Base-by-base conservation (phyloP, 2,113 vertebrate species). In the Melanerpes formicivorus region DNA sequence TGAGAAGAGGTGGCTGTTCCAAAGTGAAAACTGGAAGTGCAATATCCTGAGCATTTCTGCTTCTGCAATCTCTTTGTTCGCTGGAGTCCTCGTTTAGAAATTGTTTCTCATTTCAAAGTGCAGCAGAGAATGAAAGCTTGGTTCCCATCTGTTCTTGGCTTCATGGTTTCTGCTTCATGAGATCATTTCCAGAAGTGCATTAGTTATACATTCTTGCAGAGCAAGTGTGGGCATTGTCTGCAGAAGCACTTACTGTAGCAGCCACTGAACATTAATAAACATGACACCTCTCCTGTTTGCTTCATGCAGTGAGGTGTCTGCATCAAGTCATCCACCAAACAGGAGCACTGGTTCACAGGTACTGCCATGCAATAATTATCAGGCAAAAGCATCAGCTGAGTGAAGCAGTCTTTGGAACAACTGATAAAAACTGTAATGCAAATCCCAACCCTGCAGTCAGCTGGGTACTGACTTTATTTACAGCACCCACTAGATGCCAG, bases 121-220 rank as follows among this genome's bases (percentile, higher is more conserved):
- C 62, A 93, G 25, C 77, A n/a, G 11, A 5, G 16, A 88, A 56
- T 37, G 63, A 63, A 85, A 86, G 37, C 67, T 92, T 65, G 64
- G n/a, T 70, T 88, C 56, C 85, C 93, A 95, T 91, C 95, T 95
- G 92, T 75, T 95, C 72, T 66, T 66, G 70, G 52, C 84, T 88
- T 93, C 78, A 70, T 46, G n/a, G 69, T 95, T 94, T 92, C 84
- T 96, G 84, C 95, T 83, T 75, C 73, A 15, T 3, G 64, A 94
- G 74, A 67, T 62, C 26, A 26, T 62, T 90, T 81, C 67, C 85
- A 92, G 76, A 58, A 76, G 63, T 55, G 71, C 67, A 74, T 84
- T 74, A 59, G 80, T 94, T 88, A 64, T 54, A 93, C 74, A 82
- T 90, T 80, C 78, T 52, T 84, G 74, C 58, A 60, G 70, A 87